These are phyloP conservation scores for Zoanthus sociatus DNA, from an alignment of 92 coral and sea anemone species.

Conservation along the genomic window DNA sequence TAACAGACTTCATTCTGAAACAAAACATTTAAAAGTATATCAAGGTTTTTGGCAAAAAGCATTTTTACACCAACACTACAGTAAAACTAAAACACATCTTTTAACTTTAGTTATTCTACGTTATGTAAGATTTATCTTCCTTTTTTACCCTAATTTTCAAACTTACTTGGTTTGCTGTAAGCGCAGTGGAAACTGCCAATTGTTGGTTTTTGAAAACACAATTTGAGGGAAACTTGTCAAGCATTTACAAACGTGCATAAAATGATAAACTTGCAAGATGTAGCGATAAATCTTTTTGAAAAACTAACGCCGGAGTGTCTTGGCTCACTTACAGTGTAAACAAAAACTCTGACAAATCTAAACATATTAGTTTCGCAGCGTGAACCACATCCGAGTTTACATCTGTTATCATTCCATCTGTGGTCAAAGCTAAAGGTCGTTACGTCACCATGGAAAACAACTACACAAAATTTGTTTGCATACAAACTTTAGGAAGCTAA, in stretches of 20 bases:
- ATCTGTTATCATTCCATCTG: not conserved
- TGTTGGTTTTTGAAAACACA: not conserved
- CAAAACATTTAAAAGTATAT: not conserved
- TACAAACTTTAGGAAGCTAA: not conserved
- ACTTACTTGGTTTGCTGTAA: not conserved
- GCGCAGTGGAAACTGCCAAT: not conserved
- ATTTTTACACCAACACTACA: not conserved
- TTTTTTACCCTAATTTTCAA: not conserved
- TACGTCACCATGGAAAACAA: not conserved
- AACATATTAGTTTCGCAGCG: not conserved
- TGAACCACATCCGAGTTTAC: not conserved
- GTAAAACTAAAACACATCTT: not conserved
- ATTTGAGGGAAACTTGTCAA: not conserved
- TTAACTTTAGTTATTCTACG: not conserved
- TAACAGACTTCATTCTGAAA: constrained; percentile 18
- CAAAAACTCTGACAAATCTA: not conserved
- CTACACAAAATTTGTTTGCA: not conserved
- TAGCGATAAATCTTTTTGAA: not conserved
- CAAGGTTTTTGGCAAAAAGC: not conserved
- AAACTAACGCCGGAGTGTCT: not conserved
- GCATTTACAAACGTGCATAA: not conserved
- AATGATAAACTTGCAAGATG: not conserved
- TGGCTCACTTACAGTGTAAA: not conserved
- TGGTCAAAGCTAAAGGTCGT: not conserved
- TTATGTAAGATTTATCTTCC: not conserved